phyloP scores from a whole-genome alignment of 2,888 invertebrate genomes.

The Drosophila parthenogenetica region DNA sequence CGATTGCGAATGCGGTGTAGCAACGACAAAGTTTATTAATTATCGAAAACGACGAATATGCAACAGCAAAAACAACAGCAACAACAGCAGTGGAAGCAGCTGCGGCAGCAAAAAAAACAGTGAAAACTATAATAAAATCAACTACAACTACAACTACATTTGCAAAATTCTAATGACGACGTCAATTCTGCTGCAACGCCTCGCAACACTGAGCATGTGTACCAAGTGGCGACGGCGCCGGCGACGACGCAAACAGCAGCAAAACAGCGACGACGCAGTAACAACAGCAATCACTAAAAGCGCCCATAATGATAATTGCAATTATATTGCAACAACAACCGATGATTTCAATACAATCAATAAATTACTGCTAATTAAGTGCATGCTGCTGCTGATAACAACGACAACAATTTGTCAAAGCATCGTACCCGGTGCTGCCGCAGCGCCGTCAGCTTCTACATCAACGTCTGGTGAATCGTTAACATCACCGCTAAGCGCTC shows the following conservation, averaged over 20 bases:
- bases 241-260: slow-evolving; percentile 65
- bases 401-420: slow-evolving; percentile 79
- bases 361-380: slow-evolving; percentile 78
- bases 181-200: slow-evolving; percentile 52
- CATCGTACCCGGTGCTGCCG: slow-evolving; percentile 43
- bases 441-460: slow-evolving; percentile 46
- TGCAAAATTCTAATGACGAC: slow-evolving; percentile 72
- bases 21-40: slow-evolving; percentile 61
- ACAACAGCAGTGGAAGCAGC: slow-evolving; percentile 39
- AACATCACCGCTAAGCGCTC: slow-evolving; percentile 64
- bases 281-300: slow-evolving; percentile 23
- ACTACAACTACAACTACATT: slow-evolving; percentile 52
- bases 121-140: slow-evolving; percentile 34
- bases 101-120: slow-evolving; percentile 24
- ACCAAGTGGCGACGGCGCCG: slow-evolving; percentile 75
- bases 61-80: slow-evolving; percentile 27
- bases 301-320: slow-evolving; percentile 64
- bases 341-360: slow-evolving; percentile 82
- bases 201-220: slow-evolving; percentile 65
- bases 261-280: slow-evolving; percentile 39
- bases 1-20: slow-evolving; percentile 31
- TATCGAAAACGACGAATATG: slow-evolving; percentile 62
- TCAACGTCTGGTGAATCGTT: slow-evolving; percentile 40
- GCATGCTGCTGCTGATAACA: slow-evolving; percentile 77
- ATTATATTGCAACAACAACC: slow-evolving; percentile 62